Evolutionary conservation across 2,888 invertebrate species (phyloP).

Genomic region (Dasypolia templi): DNA sequence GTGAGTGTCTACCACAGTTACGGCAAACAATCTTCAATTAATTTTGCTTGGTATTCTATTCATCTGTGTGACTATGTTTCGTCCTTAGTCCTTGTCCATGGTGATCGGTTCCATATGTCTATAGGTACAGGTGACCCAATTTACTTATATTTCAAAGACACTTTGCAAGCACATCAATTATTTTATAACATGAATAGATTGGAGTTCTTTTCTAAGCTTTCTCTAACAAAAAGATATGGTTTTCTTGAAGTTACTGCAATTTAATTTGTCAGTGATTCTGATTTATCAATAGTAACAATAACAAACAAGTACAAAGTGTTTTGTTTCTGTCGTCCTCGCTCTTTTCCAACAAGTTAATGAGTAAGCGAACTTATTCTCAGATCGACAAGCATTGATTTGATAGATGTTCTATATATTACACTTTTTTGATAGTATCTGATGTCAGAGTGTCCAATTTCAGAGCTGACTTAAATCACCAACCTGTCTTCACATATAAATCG

Average conservation of each 20-base stretch:
- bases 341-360: slow-evolving; percentile 1
- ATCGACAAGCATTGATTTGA: slow-evolving; percentile 20
- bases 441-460: slow-evolving; percentile 13
- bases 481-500: slow-evolving; percentile 57
- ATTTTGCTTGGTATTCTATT: slow-evolving; percentile 45
- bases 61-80: slow-evolving; percentile 9
- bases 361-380: not conserved
- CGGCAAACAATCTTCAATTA: slow-evolving; percentile 39
- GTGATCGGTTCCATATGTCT: not conserved
- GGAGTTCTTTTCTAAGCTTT: not conserved
- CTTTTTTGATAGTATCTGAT: slow-evolving; percentile 14
- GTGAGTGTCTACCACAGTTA: slow-evolving; percentile 23
- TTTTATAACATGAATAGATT: not conserved
- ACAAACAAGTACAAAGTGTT: not conserved
- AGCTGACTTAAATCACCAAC: slow-evolving; percentile 50
- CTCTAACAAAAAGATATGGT: not conserved
- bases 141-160: not conserved
- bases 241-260: not conserved
- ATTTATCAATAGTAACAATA: not conserved
- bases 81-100: slow-evolving; percentile 10
- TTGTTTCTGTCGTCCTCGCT: not conserved
- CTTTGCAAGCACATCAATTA: not conserved
- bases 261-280: not conserved
- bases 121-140: not conserved
- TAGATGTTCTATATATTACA: slow-evolving; percentile 1